These are phyloP conservation scores for Rhabdophis nuchalis DNA, from an alignment of 2,797 vertebrate species.

Conservation along the genomic window DNA sequence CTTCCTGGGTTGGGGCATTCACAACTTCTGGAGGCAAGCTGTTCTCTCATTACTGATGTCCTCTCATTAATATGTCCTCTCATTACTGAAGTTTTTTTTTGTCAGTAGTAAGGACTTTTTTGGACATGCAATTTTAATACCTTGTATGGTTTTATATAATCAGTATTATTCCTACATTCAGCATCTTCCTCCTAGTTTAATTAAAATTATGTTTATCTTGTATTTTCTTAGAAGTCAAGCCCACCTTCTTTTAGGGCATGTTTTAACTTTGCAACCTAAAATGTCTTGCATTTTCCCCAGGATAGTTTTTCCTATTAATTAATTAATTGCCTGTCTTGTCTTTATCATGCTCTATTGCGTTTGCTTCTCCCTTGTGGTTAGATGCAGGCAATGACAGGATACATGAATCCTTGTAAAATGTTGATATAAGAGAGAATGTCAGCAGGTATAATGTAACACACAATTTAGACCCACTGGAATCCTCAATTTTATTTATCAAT, in stretches of 20 bases:
- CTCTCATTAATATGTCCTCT: no score
- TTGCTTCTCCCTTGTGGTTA: not conserved
- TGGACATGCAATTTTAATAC: not conserved
- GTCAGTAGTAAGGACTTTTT: not conserved
- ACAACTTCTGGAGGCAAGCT: no score
- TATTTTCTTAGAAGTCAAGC: not conserved
- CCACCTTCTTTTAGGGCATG: not conserved
- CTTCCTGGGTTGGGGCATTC: no score
- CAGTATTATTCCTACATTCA: not conserved
- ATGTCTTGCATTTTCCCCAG: not conserved
- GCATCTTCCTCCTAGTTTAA: no score
- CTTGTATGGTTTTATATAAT: not conserved
- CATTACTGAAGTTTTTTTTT: not conserved
- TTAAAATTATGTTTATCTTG: not conserved
- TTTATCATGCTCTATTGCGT: not conserved
- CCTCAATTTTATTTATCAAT: not conserved
- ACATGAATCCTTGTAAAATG: not conserved
- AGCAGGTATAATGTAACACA: not conserved
- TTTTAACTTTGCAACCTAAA: not conserved
- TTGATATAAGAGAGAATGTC: not conserved
- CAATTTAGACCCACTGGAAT: not conserved
- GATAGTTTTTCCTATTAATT: not conserved
- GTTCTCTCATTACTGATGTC: no score
- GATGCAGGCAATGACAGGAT: not conserved
- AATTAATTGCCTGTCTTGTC: not conserved